Conservation (phyloP, 2,113 vertebrate genomes). For the Myiopsitta monachus region DNA sequence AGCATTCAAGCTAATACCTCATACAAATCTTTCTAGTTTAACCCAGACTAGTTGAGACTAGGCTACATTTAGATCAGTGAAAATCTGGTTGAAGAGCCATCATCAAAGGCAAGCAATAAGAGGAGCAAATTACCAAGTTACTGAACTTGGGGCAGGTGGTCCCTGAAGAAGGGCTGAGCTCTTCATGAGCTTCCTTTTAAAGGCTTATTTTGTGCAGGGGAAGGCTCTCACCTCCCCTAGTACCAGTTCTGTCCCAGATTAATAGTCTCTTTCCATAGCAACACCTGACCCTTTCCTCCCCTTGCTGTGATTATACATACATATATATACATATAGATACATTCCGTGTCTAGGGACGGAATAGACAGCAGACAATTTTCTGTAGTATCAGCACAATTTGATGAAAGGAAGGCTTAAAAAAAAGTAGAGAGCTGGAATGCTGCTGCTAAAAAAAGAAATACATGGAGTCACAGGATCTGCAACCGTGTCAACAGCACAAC, state of each 20-base stretch:
- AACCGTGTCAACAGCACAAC: background rate
- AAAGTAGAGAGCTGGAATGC: background rate
- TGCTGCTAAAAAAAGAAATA: background rate
- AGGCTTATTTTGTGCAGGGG: background rate
- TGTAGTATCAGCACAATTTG: background rate
- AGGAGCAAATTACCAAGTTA: background rate
- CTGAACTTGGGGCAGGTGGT: background rate
- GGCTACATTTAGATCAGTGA: background rate
- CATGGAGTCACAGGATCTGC: background rate
- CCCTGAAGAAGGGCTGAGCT: background rate
- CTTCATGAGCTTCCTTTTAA: background rate
- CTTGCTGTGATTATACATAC: constrained; percentile 32
- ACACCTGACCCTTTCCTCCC: constrained; percentile 33
- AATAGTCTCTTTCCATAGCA: constrained; percentile 51
- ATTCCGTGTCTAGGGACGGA: background rate
- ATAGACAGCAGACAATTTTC: constrained; percentile 23
- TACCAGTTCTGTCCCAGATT: background rate
- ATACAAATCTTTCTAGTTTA: background rate
- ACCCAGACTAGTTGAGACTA: background rate
- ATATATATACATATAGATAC: background rate
- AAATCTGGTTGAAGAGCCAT: background rate
- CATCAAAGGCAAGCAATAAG: background rate
- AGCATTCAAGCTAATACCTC: background rate
- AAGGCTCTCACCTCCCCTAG: background rate
- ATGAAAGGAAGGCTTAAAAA: background rate